Base-by-base conservation (phyloP, 2,113 vertebrate species). In the Ictalurus punctatus region DNA sequence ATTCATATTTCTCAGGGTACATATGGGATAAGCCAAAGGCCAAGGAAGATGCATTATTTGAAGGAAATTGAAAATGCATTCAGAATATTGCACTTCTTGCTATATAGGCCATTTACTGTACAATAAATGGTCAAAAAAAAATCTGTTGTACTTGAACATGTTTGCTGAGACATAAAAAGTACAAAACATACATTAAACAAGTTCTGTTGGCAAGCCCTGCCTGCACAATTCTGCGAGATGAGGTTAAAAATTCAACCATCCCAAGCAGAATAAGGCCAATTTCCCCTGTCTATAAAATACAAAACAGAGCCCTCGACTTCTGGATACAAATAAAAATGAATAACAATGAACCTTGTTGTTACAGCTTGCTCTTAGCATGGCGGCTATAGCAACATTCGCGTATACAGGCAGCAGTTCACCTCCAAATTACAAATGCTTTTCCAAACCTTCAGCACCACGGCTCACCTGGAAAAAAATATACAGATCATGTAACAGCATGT, bases 31-130 rank as follows among this genome's bases (percentile, higher is more conserved):
- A 9, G 25, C 13, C 27, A 80, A 80, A 78, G 40, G 40, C 10
- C 40, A 78, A 78, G 19, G 44, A 78, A 78, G 74, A 78, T 48
- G 74, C 74, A 78, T 40, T 27, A 48, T 52, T 52, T 79, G 76
- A 52, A 27, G 5, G 12, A 79, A 79, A 52, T 52, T 79, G 34
- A 40, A 74, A 74, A 40, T 44, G 25, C 23, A 52, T 78, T 78
- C 25, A 78, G 23, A 78, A 10, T 14, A 12, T 27, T 52, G 23
- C 13, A 48, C 1, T 21, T 4, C 10, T 4, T 14, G 2, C 23
- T 52, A 27, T 78, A 52, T 13, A 78, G 21, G 5, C 12, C 4
- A 78, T 14, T 44, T 44, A 44, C 44, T 44, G 5, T 25, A 48
- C 21, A 48, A 27, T 78, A 78, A 48, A 48, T 48, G 9, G 21